Percentiles rank a stretch among this genome's conserved stretches.
Evolutionary conservation across 1,140 invertebrate genomes (phyloP).

Genomic region (Galendromus occidentalis): DNA sequence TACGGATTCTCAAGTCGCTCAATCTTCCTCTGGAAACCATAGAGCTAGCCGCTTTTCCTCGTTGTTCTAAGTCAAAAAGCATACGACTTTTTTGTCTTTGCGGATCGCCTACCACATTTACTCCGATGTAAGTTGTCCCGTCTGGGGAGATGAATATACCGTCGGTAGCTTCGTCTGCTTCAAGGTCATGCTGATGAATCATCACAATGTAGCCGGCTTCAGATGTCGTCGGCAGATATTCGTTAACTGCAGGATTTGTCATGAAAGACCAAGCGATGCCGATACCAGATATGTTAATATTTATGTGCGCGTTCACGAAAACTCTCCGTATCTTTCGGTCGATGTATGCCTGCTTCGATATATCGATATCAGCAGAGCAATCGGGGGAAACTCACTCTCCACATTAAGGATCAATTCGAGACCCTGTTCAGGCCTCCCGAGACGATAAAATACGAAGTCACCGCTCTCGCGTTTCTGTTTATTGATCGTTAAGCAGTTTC

Average conservation of each 20-base stretch:
- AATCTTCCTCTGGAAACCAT: background rate
- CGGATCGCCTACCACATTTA: background rate
- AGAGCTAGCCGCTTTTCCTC: too few species aligned
- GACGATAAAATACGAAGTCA: background rate
- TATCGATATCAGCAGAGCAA: too few species aligned
- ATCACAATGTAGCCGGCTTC: background rate
- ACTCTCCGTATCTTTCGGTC: too few species aligned
- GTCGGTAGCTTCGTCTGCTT: background rate
- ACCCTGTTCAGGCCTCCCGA: background rate
- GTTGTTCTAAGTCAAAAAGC: too few species aligned
- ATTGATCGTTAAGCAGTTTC: background rate
- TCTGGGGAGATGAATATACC: slow-evolving; percentile 1
- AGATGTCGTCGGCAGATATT: background rate
- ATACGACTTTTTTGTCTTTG: too few species aligned
- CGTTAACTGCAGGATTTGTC: background rate
- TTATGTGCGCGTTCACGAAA: too few species aligned
- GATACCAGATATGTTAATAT: too few species aligned
- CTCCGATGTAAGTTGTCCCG: background rate
- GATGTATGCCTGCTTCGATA: too few species aligned
- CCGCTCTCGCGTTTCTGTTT: background rate
- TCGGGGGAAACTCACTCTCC: background rate
- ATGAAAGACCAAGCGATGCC: too few species aligned
- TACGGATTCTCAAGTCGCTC: background rate
- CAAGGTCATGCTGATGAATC: background rate
- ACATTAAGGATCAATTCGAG: background rate